These are phyloP conservation scores for Thamnaconus septentrionalis DNA, from an alignment of 2,113 vertebrate species.

Conservation along the genomic window DNA sequence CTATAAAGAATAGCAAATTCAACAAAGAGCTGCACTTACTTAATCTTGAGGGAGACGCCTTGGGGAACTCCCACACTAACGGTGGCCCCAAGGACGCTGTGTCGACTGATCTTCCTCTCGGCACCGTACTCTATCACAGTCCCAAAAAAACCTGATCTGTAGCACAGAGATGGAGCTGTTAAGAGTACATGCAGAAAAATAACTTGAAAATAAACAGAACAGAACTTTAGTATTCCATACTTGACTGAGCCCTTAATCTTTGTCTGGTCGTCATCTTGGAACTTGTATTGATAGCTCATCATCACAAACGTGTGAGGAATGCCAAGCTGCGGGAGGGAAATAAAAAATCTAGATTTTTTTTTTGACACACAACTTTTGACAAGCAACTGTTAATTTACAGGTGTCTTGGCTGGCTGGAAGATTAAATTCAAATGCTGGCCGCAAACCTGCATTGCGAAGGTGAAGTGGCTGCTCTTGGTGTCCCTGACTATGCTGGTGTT, in stretches of 20 bases:
- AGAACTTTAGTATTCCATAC: conserved; percentile 67
- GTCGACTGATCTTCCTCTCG: conserved; percentile 95
- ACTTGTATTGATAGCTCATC: conserved; percentile 98
- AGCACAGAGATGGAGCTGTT: background rate
- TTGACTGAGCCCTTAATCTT: conserved; percentile 95
- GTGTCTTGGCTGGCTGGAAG: background rate
- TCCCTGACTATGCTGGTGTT: conserved; percentile 94
- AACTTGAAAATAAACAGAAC: no score
- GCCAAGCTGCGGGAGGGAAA: conserved; percentile 83
- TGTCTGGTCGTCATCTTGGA: conserved; percentile 97
- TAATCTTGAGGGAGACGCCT: conserved; percentile 95
- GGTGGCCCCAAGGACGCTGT: conserved; percentile 90
- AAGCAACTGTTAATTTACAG: conserved; percentile 2
- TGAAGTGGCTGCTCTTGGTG: conserved; percentile 94
- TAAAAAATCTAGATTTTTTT: conserved; percentile 3
- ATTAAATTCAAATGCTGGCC: conserved; percentile 14
- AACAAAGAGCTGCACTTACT: conserved; percentile 76
- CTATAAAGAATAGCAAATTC: background rate
- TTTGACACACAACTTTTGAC: conserved; percentile 1
- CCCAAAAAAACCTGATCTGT: conserved; percentile 94
- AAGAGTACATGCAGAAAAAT: no score
- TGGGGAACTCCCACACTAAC: conserved; percentile 95
- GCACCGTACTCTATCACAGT: conserved; percentile 95
- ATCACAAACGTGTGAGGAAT: conserved; percentile 94
- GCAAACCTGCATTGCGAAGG: conserved; percentile 87